phyloP scores from a whole-genome alignment of 1,140 invertebrate genomes.

The Drosophila aff. region DNA sequence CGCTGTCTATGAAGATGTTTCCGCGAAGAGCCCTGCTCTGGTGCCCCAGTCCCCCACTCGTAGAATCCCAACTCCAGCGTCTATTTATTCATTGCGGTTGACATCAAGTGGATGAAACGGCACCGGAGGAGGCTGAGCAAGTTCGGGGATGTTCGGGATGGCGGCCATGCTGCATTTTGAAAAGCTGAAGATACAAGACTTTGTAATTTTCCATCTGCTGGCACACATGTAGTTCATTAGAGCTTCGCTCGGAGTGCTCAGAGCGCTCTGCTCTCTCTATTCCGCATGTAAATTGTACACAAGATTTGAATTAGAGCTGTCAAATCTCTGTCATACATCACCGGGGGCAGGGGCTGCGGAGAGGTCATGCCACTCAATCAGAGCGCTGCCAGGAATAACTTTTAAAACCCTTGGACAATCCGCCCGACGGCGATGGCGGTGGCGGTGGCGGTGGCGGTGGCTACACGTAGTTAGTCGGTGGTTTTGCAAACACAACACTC shows the following conservation, averaged over 20 bases:
- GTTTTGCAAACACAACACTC: constrained; percentile 59
- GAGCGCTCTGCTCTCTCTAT: constrained; percentile 34
- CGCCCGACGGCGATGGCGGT: constrained; percentile 5
- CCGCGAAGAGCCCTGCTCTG: constrained; percentile 42
- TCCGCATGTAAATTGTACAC: constrained; percentile 65
- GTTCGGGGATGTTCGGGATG: neutral
- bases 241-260: constrained; percentile 13
- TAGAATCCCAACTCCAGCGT: constrained; percentile 17
- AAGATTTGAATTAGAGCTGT: constrained; percentile 82
- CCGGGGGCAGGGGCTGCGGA: neutral
- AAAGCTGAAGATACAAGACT: constrained; percentile 62
- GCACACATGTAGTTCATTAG: constrained; percentile 83
- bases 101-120: constrained; percentile 47
- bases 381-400: constrained; percentile 47
- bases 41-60: constrained; percentile 58
- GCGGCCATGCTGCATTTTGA: constrained; percentile 44
- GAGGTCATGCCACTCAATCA: constrained; percentile 73
- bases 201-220: constrained; percentile 79
- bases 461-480: constrained; percentile 49
- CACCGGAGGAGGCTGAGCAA: neutral
- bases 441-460: constrained; percentile 10
- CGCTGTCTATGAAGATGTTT: constrained; percentile 37
- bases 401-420: constrained; percentile 63
- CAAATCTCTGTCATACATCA: constrained; percentile 80
- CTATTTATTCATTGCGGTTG: constrained; percentile 68